Evolutionary conservation across 2,113 vertebrate genomes (phyloP).

Genomic region (Hemibagrus wyckioides): DNA sequence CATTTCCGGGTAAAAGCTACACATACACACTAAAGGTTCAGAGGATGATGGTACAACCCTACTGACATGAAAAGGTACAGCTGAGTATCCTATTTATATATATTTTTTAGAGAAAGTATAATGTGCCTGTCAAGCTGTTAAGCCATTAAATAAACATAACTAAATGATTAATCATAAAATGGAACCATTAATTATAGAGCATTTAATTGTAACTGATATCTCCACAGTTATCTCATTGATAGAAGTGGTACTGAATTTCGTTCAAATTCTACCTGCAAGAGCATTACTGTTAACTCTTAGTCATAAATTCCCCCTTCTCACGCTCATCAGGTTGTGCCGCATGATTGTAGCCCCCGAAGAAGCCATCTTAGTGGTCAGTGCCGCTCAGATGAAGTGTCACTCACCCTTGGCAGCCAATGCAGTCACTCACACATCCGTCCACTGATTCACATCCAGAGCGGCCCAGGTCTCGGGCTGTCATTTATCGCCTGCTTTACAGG

Average conservation of each 20-base stretch:
- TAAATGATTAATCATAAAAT: neutral
- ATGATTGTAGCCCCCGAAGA: neutral
- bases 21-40: neutral
- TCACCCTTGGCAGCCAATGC: conserved; percentile 8
- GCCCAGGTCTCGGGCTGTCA: neutral
- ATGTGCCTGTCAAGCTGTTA: neutral
- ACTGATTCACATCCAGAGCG: conserved; percentile 4
- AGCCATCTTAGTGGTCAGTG: conserved; percentile 15
- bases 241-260: neutral
- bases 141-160: neutral
- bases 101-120: neutral
- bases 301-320: conserved; percentile 21
- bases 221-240: neutral
- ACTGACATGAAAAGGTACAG: too few relatives aligned
- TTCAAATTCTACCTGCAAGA: neutral
- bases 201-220: neutral
- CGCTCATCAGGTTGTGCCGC: neutral
- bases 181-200: neutral
- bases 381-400: neutral
- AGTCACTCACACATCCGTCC: neutral
- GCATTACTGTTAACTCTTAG: conserved; percentile 5
- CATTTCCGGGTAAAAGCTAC: neutral
- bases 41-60: too few relatives aligned
- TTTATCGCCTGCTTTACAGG: neutral
- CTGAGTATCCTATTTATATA: too few relatives aligned